phyloP scores from a whole-genome alignment of 2,797 vertebrate species.

The Rhodeus uyekii region DNA sequence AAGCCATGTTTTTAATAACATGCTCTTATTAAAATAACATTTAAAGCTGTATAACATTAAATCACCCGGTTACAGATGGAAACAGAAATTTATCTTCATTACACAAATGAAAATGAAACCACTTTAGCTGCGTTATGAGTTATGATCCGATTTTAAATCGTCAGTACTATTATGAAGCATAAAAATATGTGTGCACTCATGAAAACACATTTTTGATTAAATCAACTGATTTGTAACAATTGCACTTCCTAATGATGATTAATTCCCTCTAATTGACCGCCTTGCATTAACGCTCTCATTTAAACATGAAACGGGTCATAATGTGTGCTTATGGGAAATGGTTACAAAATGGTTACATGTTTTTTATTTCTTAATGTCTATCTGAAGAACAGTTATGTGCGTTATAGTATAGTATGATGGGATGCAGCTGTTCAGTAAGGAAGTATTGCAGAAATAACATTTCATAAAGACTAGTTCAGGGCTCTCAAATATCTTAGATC shows the following conservation, averaged over 20 bases:
- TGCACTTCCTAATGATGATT: neutral
- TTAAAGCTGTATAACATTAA: neutral
- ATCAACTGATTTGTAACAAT: neutral
- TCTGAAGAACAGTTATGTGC: slow-evolving; percentile 7
- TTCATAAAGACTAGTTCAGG: neutral
- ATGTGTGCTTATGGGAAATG: neutral
- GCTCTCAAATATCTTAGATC: neutral
- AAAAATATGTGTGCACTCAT: neutral
- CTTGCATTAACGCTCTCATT: slow-evolving; percentile 24
- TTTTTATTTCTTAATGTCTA: neutral
- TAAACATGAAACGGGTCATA: slow-evolving; percentile 14
- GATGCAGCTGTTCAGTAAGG: neutral
- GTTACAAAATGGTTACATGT: slow-evolving; percentile 25
- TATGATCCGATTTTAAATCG: neutral
- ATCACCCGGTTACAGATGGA: neutral
- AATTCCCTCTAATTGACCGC: neutral
- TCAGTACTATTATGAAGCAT: neutral
- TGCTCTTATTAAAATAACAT: neutral
- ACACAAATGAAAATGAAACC: neutral
- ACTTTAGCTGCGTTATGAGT: neutral
- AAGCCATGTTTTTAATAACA: slow-evolving; percentile 18
- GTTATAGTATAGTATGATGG: slow-evolving; percentile 8
- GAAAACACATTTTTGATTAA: neutral
- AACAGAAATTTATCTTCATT: slow-evolving; percentile 7
- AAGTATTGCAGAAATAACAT: neutral